Evolutionary conservation across 1,140 invertebrate genomes (phyloP), one percentile per base, ranked within the genome.

Genomic region (Gryllus bimaculatus): DNA sequence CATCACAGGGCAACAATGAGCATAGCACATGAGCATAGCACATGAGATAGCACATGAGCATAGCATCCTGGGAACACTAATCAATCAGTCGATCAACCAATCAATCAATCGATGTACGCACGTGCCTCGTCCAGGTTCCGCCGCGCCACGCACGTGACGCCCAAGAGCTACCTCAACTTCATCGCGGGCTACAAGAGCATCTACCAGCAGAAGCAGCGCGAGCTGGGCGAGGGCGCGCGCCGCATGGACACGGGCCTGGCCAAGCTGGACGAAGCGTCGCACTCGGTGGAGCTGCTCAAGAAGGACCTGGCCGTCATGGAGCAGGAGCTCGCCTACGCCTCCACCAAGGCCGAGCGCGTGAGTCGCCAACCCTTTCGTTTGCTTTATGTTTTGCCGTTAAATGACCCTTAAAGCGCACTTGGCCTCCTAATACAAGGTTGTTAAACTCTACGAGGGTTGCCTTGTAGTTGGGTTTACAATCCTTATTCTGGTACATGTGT

Each of bases 101-200:
- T 39, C 26, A 39, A 39, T 39, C 26, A 5, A 39, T 39, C 5
- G 26, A n/a, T n/a, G n/a, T n/a, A 54, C 54, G 18, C 18, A 66
- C 3, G 54, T 7, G 54, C 10, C 54, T 66, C 2, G 82, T 82
- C 26, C 81, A 92, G 90, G 82, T 98, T 96, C 84, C 90, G 97
- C 47, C 89, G 97, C 81, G 93, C 96, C 0, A 97, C 96, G 77
- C 96, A 98, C 86, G 97, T 98, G 8, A 99, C 97, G 21, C 97
- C 97, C 10, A 98, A 98, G 87, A 98, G 97, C 0, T 99, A 98
- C 86, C 86, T 99, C 18, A 98, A 96, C 83, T 98, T 99, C 85
- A 95, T 99, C 79, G 93, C 93, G 77, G 95, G 96, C 39, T 99
- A 98, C 84, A 98, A 98, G 87, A 94, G 92, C 78, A 95, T 98